Conservation (phyloP, 2,888 invertebrate genomes). For the Cataglyphis rosenhaueri region DNA sequence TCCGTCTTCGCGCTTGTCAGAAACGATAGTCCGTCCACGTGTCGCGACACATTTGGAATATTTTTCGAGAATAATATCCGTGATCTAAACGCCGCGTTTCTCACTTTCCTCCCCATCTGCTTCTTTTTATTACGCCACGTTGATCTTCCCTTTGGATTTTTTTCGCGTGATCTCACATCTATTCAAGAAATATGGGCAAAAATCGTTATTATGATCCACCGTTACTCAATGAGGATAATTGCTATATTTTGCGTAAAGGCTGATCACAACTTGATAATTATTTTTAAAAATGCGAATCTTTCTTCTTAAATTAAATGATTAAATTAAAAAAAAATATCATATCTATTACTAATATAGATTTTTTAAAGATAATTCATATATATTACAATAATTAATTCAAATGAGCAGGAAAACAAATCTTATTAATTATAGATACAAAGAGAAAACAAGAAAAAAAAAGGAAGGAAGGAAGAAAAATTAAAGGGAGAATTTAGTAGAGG, state of each 20-base stretch:
- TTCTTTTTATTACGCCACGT: conserved; percentile 9
- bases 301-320: conserved; percentile 9
- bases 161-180: conserved; percentile 44
- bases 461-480: conserved; percentile 3
- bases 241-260: not conserved
- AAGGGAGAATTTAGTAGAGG: conserved; percentile 10
- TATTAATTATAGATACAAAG: conserved; percentile 14
- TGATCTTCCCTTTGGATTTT: conserved; percentile 33
- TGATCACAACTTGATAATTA: not conserved
- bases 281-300: not conserved
- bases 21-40: conserved; percentile 49
- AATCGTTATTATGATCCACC: not conserved
- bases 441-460: not conserved
- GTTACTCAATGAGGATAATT: not conserved
- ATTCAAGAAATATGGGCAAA: not conserved
- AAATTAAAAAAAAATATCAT: not conserved
- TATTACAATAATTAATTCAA: conserved; percentile 1
- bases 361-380: not conserved
- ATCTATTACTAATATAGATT: not conserved
- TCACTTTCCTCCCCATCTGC: conserved; percentile 48
- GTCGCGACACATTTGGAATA: conserved; percentile 65
- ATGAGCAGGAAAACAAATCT: not conserved
- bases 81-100: conserved; percentile 71
- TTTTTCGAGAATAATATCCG: conserved; percentile 73
- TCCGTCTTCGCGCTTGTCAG: conserved; percentile 49